phyloP scores from a whole-genome alignment of 2,797 vertebrate species.

The Pseudomugil tenellus region DNA sequence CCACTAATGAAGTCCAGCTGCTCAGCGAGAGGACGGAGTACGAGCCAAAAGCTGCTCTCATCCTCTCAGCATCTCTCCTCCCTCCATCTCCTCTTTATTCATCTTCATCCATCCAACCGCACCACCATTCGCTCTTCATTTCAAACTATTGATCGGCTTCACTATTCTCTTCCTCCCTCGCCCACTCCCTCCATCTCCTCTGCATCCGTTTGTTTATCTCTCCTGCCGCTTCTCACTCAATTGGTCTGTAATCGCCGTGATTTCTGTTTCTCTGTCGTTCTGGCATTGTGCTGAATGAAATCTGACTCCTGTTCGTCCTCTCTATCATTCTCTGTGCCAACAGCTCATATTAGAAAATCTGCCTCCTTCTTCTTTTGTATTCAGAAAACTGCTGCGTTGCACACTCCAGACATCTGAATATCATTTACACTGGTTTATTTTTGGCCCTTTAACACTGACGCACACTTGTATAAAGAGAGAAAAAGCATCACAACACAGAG shows the following conservation, averaged over 20 bases:
- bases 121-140: slow-evolving; percentile 27
- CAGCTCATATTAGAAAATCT: not conserved
- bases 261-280: slow-evolving; percentile 27
- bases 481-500: no score
- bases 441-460: no score
- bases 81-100: slow-evolving; percentile 32
- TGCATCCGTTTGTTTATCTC: slow-evolving; percentile 18
- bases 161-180: slow-evolving; percentile 26
- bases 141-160: slow-evolving; percentile 52
- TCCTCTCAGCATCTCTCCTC: slow-evolving; percentile 40
- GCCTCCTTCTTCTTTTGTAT: not conserved
- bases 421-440: not conserved
- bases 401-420: not conserved
- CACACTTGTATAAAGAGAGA: no score
- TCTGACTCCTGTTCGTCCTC: not conserved
- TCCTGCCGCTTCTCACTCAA: slow-evolving; percentile 33
- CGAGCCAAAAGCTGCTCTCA: slow-evolving; percentile 84
- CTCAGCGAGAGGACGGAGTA: slow-evolving; percentile 85
- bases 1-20: slow-evolving; percentile 99
- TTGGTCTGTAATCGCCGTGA: slow-evolving; percentile 31
- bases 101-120: slow-evolving; percentile 30
- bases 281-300: not conserved
- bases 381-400: not conserved
- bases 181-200: slow-evolving; percentile 32
- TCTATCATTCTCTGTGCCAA: not conserved